Conservation (phyloP, 2,113 vertebrate species). For the Cinclus mexicanus region DNA sequence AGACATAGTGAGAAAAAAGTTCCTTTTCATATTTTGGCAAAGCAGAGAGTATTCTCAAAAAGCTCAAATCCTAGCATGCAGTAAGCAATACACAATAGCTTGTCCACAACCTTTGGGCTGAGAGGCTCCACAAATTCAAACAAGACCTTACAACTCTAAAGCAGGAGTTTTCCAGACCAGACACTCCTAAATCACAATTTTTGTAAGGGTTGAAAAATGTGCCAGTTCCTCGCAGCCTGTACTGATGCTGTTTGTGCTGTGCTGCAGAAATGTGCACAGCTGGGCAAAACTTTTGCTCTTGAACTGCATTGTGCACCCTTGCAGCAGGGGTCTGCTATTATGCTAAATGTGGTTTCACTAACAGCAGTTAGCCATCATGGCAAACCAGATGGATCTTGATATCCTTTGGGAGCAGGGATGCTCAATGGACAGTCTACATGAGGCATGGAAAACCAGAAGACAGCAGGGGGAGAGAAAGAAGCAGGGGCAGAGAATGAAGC, state of each 20-base stretch:
- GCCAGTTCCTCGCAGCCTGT: fast-evolving
- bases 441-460: background rate
- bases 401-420: background rate
- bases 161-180: background rate
- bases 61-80: background rate
- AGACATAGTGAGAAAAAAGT: background rate
- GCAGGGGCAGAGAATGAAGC: background rate
- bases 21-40: background rate
- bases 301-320: background rate
- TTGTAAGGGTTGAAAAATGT: background rate
- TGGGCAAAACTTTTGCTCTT: background rate
- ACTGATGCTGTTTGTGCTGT: background rate
- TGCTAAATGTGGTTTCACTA: background rate
- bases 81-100: background rate
- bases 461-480: background rate
- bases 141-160: background rate
- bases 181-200: background rate
- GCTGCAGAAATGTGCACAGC: background rate
- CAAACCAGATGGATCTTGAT: background rate
- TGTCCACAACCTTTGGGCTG: background rate
- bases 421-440: fast-evolving
- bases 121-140: background rate
- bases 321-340: background rate
- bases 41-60: background rate
- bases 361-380: background rate